A percentile compares a stretch with the other conserved stretches of the same genome.
Conservation (phyloP, 1,140 invertebrate species). For the Ptiloglossa arizonensis region DNA sequence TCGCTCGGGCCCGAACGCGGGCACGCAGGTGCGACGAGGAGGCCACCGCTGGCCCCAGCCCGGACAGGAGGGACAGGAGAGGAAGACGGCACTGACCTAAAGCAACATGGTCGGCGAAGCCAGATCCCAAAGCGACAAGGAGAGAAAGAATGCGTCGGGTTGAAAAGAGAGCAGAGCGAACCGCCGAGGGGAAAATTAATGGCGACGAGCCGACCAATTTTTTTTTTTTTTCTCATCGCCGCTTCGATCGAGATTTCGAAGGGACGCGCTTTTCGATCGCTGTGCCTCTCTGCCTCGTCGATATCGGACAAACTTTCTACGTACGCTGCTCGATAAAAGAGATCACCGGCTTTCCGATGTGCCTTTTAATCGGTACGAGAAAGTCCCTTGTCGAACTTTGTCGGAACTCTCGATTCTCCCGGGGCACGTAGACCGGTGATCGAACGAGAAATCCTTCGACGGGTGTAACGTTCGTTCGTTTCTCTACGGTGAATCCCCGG, state of each 20-base stretch:
- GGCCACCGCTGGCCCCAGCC: constrained; percentile 33
- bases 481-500: no score
- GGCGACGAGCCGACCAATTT: constrained; percentile 47
- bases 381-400: no score
- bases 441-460: no score
- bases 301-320: no score
- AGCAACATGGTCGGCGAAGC: constrained; percentile 68
- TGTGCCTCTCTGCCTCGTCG: no score
- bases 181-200: constrained; percentile 50
- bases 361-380: no score
- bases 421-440: no score
- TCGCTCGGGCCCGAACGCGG: constrained; percentile 27
- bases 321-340: no score
- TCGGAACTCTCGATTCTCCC: no score
- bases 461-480: no score
- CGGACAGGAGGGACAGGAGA: constrained; percentile 1
- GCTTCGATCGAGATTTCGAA: constrained; percentile 31
- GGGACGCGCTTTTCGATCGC: neutral
- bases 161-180: constrained; percentile 49
- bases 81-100: constrained; percentile 78
- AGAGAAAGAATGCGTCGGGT: constrained; percentile 56
- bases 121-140: constrained; percentile 56
- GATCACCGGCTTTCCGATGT: no score
- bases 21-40: constrained; percentile 52
- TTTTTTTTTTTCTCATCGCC: constrained; percentile 38